phyloP scores from a whole-genome alignment of 2,797 vertebrate species.

The Enteromius treurensis region DNA sequence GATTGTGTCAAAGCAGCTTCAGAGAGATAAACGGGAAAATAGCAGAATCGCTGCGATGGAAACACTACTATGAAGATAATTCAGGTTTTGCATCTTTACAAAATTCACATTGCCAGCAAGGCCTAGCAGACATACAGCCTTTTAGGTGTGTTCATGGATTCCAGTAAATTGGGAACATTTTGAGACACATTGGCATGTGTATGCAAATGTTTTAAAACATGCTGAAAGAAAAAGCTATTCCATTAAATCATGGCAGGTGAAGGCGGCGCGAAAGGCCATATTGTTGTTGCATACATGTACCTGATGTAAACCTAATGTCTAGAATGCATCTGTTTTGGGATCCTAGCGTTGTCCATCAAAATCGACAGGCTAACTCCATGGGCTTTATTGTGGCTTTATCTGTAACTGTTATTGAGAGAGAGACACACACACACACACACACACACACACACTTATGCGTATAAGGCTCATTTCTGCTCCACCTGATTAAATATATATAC shows the following conservation, averaged over 20 bases:
- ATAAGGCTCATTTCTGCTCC: background rate
- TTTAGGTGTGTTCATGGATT: background rate
- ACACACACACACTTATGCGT: too few species aligned
- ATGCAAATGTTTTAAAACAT: background rate
- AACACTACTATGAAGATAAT: too few species aligned
- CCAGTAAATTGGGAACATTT: background rate
- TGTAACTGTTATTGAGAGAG: background rate
- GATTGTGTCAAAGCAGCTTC: too few species aligned
- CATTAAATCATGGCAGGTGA: too few species aligned
- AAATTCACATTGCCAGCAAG: background rate
- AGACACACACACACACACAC: too few species aligned
- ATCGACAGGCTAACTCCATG: background rate
- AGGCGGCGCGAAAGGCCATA: too few species aligned
- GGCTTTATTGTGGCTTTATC: background rate
- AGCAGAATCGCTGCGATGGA: too few species aligned
- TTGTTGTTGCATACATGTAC: background rate
- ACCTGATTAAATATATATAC: background rate
- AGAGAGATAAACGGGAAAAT: too few species aligned
- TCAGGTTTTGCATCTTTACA: background rate
- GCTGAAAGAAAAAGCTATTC: background rate
- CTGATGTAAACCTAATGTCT: background rate
- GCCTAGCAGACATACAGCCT: background rate
- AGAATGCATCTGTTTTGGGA: background rate
- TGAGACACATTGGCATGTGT: background rate
- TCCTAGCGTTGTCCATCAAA: background rate